Evolutionary conservation across 92 coral and sea anemone genomes (phyloP).

Genomic region (Muricea muricata): DNA sequence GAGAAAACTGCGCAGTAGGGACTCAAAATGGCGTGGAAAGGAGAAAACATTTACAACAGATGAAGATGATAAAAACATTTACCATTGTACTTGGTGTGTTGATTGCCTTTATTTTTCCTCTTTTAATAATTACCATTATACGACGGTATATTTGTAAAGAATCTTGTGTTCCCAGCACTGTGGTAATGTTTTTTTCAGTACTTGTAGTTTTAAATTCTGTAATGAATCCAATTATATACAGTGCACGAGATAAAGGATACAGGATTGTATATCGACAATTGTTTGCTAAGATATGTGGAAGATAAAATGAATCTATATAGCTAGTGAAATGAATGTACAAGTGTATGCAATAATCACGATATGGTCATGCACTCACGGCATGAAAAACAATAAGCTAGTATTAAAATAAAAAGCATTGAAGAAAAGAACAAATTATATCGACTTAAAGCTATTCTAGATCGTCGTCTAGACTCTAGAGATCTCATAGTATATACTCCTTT

Average conservation of each 20-base stretch:
- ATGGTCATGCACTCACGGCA: too few relatives aligned
- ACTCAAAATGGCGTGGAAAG: neutral
- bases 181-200: neutral
- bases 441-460: too few relatives aligned
- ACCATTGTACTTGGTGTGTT: neutral
- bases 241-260: neutral
- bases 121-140: neutral
- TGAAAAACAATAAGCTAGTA: too few relatives aligned
- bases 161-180: neutral
- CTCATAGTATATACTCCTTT: too few relatives aligned
- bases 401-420: too few relatives aligned
- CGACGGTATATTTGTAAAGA: neutral
- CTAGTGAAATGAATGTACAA: too few relatives aligned
- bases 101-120: neutral
- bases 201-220: neutral
- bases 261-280: neutral
- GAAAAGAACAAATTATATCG: too few relatives aligned
- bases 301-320: too few relatives aligned
- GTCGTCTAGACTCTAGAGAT: too few relatives aligned
- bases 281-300: too few relatives aligned
- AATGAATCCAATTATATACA: neutral
- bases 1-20: neutral
- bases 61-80: slow-evolving; percentile 10
- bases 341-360: too few relatives aligned
- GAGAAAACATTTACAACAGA: neutral